These are phyloP conservation scores for Eubasilissa splendida DNA, from an alignment of 2,888 invertebrate genomes.

Conservation along the genomic window DNA sequence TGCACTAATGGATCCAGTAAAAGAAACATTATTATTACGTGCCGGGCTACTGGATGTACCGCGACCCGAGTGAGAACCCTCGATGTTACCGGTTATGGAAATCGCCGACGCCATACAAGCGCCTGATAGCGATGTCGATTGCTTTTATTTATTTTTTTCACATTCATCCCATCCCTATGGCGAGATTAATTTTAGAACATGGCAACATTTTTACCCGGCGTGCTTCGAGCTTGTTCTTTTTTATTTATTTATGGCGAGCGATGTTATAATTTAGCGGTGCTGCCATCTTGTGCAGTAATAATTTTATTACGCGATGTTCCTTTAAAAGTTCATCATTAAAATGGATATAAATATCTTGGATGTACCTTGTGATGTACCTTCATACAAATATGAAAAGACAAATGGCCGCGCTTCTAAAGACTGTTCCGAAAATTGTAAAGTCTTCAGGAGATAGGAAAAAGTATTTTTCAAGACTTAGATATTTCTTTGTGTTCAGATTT, in stretches of 20 bases:
- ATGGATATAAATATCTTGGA: slow-evolving; percentile 6
- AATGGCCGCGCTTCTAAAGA: no score
- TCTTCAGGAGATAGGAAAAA: no score
- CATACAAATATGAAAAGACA: no score
- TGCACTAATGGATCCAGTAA: background rate
- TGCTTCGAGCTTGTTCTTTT: background rate
- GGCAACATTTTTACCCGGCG: slow-evolving; percentile 28
- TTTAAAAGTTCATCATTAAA: background rate
- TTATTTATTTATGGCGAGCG: slow-evolving; percentile 34
- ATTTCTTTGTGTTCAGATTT: no score
- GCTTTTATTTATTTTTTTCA: slow-evolving; percentile 20
- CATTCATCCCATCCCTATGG: slow-evolving; percentile 11
- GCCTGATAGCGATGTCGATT: slow-evolving; percentile 13
- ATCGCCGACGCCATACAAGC: slow-evolving; percentile 31
- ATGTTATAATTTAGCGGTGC: slow-evolving; percentile 36
- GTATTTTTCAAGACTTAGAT: no score
- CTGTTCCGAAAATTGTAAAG: no score
- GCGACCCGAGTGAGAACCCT: no score
- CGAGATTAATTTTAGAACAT: slow-evolving; percentile 34
- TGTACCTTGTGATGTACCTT: background rate
- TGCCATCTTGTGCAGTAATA: background rate
- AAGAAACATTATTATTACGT: background rate
- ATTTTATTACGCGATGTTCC: background rate
- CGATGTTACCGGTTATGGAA: slow-evolving; percentile 35
- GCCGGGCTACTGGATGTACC: no score